Evolutionary conservation across 37 sponge, comb jelly and placozoan species (phyloP).

Genomic region (Oscarella lobularis): DNA sequence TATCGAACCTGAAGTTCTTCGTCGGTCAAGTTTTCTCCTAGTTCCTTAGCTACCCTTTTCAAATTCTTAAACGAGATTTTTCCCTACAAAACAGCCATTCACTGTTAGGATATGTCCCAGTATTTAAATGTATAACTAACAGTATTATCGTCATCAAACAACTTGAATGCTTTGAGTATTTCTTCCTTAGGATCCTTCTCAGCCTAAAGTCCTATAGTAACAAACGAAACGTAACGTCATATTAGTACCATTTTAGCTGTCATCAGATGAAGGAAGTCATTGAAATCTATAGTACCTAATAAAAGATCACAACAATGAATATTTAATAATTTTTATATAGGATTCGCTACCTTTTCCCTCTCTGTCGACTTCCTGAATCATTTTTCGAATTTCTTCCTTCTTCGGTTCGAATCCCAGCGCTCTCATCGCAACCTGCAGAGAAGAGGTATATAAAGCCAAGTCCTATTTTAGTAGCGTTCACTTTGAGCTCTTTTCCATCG

Average conservation of each 20-base stretch:
- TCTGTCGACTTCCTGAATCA: slow-evolving; percentile 89
- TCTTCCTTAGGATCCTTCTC: slow-evolving; percentile 98
- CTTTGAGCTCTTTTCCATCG: slow-evolving; percentile 95
- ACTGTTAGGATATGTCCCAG: too few species aligned
- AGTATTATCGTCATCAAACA: slow-evolving; percentile 98
- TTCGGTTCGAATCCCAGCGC: slow-evolving; percentile 98
- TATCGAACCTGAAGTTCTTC: slow-evolving; percentile 94
- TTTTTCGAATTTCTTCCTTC: slow-evolving; percentile 95
- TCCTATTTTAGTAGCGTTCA: neutral
- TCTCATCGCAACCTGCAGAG: slow-evolving; percentile 79
- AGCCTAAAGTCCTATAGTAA: slow-evolving; percentile 24
- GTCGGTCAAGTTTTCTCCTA: slow-evolving; percentile 96
- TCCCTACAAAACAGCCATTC: too few species aligned
- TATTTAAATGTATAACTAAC: slow-evolving; percentile 23
- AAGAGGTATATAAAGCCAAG: neutral
- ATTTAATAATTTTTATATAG: neutral
- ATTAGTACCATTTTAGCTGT: slow-evolving; percentile 86
- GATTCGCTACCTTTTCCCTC: slow-evolving; percentile 67
- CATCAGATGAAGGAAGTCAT: slow-evolving; percentile 96
- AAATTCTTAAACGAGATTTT: slow-evolving; percentile 95
- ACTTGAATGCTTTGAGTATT: slow-evolving; percentile 86
- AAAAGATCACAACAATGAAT: neutral
- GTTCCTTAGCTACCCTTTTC: slow-evolving; percentile 96
- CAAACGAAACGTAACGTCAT: neutral
- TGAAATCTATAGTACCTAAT: slow-evolving; percentile 93